Evolutionary conservation across 2,888 invertebrate species (phyloP), one percentile per base, ranked within the genome.

Genomic region (Drosophila formosana): DNA sequence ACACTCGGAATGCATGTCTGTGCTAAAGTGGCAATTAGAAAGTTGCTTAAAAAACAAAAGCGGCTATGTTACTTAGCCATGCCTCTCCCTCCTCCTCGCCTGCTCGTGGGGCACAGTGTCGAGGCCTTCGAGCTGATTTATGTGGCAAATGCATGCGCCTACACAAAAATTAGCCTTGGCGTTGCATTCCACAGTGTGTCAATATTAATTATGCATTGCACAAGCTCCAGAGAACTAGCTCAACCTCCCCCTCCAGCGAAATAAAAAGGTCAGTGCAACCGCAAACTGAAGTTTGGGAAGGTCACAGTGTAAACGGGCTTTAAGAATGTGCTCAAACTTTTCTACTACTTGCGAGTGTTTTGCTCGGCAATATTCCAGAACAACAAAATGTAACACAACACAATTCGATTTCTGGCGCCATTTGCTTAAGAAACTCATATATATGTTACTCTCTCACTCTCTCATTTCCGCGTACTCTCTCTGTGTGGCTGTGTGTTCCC

Each of bases 21-120:
- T 61, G 53, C 81, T 74, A 76, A 82, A 86, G 86, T 84, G 86
- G 83, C 86, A 83, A 83, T 86, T 86, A 84, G 82, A 80, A 86
- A 86, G 83, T 83, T 80, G 80, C 77, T 76, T 74, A 73, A 81
- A 72, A 82, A 82, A 65, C 73, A 75, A 83, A 76, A 72, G 83
- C 51, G 56, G 58, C 70, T 64, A 63, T 69, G 67, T 62, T 72
- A 65, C 70, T 66, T 72, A 68, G 74, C 51, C 63, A 63, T 63
- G 37, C 39, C 69, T 51, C 39, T 30, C 8, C 50, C 58, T 6
- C 4, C 26, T 41, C 13, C 6, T 4, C 30, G 13, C 4, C 18
- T 8, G 6, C 11, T 34, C 11, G 9, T 28, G 26, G 34, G 5
- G 26, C 51, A 25, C 46, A 26, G 39, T 63, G 56, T 57, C 65